phyloP scores from a whole-genome alignment of 1,140 invertebrate species.

The Oscheius sp. region DNA sequence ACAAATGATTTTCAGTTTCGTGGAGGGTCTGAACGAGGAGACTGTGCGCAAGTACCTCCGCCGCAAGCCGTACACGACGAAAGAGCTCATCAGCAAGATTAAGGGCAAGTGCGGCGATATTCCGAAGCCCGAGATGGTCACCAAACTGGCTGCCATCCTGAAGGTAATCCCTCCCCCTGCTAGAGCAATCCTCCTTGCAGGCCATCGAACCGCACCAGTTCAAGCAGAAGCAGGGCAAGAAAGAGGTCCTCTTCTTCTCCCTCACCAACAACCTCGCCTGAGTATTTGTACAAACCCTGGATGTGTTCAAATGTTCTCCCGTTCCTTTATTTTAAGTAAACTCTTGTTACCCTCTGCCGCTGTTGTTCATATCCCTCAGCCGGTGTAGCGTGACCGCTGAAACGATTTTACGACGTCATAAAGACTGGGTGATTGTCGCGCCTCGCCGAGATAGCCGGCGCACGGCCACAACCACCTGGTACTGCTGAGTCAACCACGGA shows the following conservation, averaged over 20 bases:
- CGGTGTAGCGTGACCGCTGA: not conserved
- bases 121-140: slow-evolving; percentile 51
- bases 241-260: slow-evolving; percentile 57
- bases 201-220: slow-evolving; percentile 56
- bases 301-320: too few relatives aligned
- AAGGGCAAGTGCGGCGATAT: slow-evolving; percentile 45
- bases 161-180: slow-evolving; percentile 31
- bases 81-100: slow-evolving; percentile 50
- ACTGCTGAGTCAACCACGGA: too few relatives aligned
- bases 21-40: slow-evolving; percentile 50
- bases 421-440: not conserved
- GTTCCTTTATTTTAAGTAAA: too few relatives aligned
- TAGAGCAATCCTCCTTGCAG: not conserved
- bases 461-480: not conserved
- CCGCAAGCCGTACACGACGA: slow-evolving; percentile 57
- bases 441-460: not conserved
- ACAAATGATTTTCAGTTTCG: not conserved
- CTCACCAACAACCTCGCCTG: slow-evolving; percentile 31
- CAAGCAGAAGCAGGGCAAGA: slow-evolving; percentile 48
- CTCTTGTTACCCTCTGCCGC: too few relatives aligned
- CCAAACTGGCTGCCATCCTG: slow-evolving; percentile 52
- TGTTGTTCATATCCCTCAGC: too few relatives aligned
- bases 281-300: slow-evolving; percentile 1
- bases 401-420: not conserved
- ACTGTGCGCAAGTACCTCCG: slow-evolving; percentile 50